A percentile compares a stretch with the other conserved stretches of the same genome.
Conservation (phyloP, 2,113 vertebrate species). For the Malurus alboscapulatus region DNA sequence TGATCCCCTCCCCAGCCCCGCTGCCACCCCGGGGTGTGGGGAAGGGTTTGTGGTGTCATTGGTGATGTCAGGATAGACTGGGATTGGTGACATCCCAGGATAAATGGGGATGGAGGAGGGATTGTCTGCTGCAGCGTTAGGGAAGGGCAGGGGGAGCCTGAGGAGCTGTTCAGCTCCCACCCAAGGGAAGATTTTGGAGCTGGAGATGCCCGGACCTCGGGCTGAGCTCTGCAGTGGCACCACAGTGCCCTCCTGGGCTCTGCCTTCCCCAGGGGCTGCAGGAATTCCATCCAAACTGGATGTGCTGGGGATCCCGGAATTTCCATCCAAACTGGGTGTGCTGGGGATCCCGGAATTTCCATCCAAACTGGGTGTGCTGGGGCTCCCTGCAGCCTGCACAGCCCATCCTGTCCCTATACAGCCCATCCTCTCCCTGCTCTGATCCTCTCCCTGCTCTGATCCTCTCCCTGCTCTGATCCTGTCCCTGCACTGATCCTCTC, state of each 20-base stretch:
- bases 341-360: too few species aligned
- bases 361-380: too few species aligned
- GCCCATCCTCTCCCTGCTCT: background rate
- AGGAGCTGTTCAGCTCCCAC: rapidly evolving
- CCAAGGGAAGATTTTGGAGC: background rate
- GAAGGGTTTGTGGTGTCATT: background rate
- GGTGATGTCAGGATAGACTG: background rate
- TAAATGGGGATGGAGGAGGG: background rate
- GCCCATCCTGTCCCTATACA: background rate
- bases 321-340: too few species aligned
- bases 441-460: too few species aligned
- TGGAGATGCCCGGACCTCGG: background rate
- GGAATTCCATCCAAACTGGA: background rate
- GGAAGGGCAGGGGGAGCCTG: background rate
- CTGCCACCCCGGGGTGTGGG: rapidly evolving
- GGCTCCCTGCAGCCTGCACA: background rate
- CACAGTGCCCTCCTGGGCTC: rapidly evolving
- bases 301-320: too few species aligned
- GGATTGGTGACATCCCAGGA: background rate
- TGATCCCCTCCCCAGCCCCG: background rate
- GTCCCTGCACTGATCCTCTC: too few species aligned
- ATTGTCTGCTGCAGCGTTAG: background rate
- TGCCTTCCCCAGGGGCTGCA: background rate
- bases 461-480: too few species aligned
- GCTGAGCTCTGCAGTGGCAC: background rate